A percentile compares a stretch with the other conserved stretches of the same genome.
phyloP scores from a whole-genome alignment of 37 sponge, comb jelly and placozoan species.

The Sycon ciliatum region DNA sequence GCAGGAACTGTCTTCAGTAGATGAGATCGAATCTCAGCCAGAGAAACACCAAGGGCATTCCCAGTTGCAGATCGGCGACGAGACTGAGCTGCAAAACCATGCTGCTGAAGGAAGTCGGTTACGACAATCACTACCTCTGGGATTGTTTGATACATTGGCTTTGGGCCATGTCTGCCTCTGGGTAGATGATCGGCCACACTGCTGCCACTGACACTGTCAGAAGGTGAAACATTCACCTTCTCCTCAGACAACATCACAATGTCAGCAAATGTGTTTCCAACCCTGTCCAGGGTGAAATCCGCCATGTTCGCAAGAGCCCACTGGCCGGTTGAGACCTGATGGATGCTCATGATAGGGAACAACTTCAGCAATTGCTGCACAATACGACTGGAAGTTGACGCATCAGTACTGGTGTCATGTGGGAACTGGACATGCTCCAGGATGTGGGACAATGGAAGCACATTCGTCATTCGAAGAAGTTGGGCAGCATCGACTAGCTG shows the following conservation, averaged over 20 bases:
- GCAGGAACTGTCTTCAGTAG: constrained; percentile 17
- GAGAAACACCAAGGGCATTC: constrained; percentile 14
- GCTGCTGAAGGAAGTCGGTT: constrained; percentile 3
- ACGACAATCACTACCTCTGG: background rate
- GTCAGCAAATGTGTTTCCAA: background rate
- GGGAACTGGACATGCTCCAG: background rate
- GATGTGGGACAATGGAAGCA: background rate
- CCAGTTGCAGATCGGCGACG: background rate
- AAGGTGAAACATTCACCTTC: background rate
- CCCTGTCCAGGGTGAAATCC: background rate
- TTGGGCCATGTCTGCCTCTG: background rate
- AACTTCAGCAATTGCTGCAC: background rate
- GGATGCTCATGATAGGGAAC: background rate
- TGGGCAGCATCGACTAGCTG: background rate
- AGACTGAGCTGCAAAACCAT: constrained; percentile 23
- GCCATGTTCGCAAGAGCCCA: background rate
- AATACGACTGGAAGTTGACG: background rate
- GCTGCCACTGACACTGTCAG: background rate
- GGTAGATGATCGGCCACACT: background rate
- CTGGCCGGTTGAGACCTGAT: background rate
- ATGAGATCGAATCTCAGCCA: constrained; percentile 17
- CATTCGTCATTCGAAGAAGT: background rate
- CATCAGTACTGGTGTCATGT: background rate
- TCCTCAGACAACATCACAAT: background rate
- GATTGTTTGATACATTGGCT: background rate